A percentile compares a stretch with the other conserved stretches of the same genome.
These are phyloP conservation scores for Bufotes viridis DNA, from an alignment of 2,797 vertebrate species.

Conservation along the genomic window DNA sequence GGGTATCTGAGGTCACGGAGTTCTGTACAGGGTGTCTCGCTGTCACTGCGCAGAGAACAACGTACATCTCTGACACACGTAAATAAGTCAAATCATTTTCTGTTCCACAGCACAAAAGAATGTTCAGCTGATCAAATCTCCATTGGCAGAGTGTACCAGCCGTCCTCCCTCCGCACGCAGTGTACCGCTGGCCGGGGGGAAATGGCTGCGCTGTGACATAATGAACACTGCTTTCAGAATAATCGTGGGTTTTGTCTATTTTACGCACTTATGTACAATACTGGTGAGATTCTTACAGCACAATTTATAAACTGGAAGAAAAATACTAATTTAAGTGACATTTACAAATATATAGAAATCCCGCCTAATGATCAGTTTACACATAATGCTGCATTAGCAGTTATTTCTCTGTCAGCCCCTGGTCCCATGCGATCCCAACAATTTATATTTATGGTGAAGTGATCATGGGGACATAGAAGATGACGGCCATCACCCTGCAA, in stretches of 20 bases:
- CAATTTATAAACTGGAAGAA: not conserved
- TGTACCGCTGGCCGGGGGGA: not conserved
- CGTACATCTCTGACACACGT: slow-evolving; percentile 33
- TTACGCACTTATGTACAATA: not conserved
- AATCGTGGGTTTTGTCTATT: not conserved
- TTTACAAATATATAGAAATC: not conserved
- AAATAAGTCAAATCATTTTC: slow-evolving; percentile 50
- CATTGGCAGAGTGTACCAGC: slow-evolving; percentile 37
- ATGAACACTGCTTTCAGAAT: slow-evolving; percentile 9
- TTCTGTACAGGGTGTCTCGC: slow-evolving; percentile 43
- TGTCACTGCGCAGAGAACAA: slow-evolving; percentile 5
- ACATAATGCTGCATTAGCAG: not conserved
- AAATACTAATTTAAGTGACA: not conserved
- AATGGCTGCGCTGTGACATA: slow-evolving; percentile 16
- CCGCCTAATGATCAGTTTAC: not conserved
- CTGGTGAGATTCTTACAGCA: not conserved
- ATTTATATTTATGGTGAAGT: not conserved
- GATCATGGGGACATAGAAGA: too few relatives aligned
- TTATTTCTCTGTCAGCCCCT: not conserved
- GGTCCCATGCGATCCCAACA: not conserved
- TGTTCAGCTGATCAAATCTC: slow-evolving; percentile 47
- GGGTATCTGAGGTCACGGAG: slow-evolving; percentile 45
- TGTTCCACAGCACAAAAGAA: slow-evolving; percentile 55
- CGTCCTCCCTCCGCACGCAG: slow-evolving; percentile 5
- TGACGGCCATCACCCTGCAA: too few relatives aligned